Base-by-base conservation (phyloP, 2,888 invertebrate genomes). In the Tetragonisca angustula region DNA sequence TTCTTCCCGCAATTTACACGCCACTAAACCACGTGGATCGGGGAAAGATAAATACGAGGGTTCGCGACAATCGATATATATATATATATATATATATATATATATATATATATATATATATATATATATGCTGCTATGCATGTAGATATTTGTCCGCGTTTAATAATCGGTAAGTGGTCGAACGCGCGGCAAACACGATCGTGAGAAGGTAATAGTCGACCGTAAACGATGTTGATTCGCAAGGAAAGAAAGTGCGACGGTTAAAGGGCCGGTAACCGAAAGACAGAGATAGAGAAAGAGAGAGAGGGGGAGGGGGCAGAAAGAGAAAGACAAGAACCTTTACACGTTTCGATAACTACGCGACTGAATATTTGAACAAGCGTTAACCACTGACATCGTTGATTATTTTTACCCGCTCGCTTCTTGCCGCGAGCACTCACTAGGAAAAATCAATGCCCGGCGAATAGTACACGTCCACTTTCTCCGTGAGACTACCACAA, bases 361-460 rank as follows among this genome's bases (percentile, higher is more conserved):
- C 67, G 69, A 36, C 32, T 87, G 81, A 85, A 87, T 87, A 84
- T 85, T 87, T 87, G 64, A 87, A 73, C 56, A 84, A 74, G 50
- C 61, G 52, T 49, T 54, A 56, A 32, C 32, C 49, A 62, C 70
- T 78, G 69, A 84, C 75, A 70, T 36, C 43, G 70, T 50, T 72
- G 77, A 86, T 87, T 85, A 86, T 80, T 87, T 87, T 86, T 69
- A 77, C 80, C 72, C 67, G 19, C 73, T 65, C 32, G 70, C 70
- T 79, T 76, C 67, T 78, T 61, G 43, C 27, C 61, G 27, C n/a
- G 21, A 49, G 50, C 36, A 32, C 27, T 15, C 9, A n/a, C 17
- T 32, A 50, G 21, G n/a, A 69, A 81, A 61, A 81, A 61, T 81
- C 81, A 50, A 79, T 72, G 72, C 21, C 50, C 32, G 17, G 9